Evolutionary conservation across 1,140 invertebrate species (phyloP), one percentile per base, ranked within the genome.

Genomic region (Potamilus streckersoni): DNA sequence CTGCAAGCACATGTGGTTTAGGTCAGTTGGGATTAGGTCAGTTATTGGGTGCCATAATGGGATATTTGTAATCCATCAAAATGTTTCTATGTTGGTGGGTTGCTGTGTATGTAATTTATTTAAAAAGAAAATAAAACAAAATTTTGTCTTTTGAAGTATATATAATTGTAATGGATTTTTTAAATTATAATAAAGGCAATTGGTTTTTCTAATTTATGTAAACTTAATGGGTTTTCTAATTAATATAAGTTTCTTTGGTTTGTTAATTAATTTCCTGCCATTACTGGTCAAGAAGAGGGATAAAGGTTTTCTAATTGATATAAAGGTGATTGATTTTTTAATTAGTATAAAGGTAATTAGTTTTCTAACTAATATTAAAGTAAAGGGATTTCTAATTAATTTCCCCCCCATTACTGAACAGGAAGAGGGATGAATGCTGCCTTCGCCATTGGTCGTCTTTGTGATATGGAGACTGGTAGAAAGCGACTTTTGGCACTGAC

Each of bases 391-490:
- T 31, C 49, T 17, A 67, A n/a, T 3, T 20, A 31, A 67, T 67
- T n/a, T 67, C 12, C 23, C 27, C 12, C 23, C 23, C 19, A 31
- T 31, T 31, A 12, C 62, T 63, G 75, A 70, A 19, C 70, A 89
- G 88, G 89, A 31, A 78, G 87, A 49, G 88, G 87, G 13, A 90
- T 89, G 87, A 90, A 90, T 84, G 87, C 88, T 63, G 89, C 89
- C 13, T 90, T 90, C 87, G 89, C 88, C 38, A 85, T 90, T 63
- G 89, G 89, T n/a, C 78, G 88, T 31, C 74, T 90, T 15, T 88
- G 87, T 84, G 88, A 89, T 73, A 85, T 85, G 75, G 84, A 86
- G 58, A 69, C 74, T 59, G 86, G 87, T 59, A 82, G 87, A 73
- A 82, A 85, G 38, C 73, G 84, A 31, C 75, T 88, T 6, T 71